Conservation (phyloP, 2,797 vertebrate genomes). For the Eulemur coronatus region DNA sequence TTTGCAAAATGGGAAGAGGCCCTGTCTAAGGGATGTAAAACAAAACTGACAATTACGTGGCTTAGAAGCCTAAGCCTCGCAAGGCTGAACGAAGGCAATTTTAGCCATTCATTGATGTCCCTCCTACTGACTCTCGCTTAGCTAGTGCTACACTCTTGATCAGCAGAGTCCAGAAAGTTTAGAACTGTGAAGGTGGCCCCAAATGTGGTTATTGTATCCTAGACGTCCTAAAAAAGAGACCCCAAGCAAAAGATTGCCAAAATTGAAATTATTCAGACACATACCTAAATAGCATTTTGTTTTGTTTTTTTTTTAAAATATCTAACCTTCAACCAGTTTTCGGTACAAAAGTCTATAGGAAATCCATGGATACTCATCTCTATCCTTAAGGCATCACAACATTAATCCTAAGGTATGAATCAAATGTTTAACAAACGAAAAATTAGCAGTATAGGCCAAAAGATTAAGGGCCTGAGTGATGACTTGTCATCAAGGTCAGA, state of each 20-base stretch:
- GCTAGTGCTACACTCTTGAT: neutral
- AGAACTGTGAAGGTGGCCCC: neutral
- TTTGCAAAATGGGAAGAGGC: conserved; percentile 2
- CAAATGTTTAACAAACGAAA: conserved; percentile 15
- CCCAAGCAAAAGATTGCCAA: neutral
- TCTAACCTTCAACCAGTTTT: neutral
- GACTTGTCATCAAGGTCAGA: neutral
- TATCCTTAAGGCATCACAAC: neutral
- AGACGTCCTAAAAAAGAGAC: neutral
- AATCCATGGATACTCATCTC: neutral
- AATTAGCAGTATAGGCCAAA: neutral
- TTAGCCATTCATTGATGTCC: neutral
- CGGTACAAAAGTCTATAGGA: neutral
- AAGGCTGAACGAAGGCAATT: neutral
- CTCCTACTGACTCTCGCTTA: neutral
- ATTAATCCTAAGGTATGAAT: neutral
- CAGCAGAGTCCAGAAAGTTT: neutral
- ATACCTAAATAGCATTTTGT: neutral
- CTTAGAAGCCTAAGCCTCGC: neutral
- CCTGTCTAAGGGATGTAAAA: neutral
- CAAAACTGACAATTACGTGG: neutral
- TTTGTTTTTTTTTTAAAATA: neutral
- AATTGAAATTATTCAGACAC: neutral
- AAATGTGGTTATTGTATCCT: neutral
- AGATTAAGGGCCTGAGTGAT: neutral